Base-by-base conservation (phyloP, 1,140 invertebrate species). In the Coenobita brevimanus region DNA sequence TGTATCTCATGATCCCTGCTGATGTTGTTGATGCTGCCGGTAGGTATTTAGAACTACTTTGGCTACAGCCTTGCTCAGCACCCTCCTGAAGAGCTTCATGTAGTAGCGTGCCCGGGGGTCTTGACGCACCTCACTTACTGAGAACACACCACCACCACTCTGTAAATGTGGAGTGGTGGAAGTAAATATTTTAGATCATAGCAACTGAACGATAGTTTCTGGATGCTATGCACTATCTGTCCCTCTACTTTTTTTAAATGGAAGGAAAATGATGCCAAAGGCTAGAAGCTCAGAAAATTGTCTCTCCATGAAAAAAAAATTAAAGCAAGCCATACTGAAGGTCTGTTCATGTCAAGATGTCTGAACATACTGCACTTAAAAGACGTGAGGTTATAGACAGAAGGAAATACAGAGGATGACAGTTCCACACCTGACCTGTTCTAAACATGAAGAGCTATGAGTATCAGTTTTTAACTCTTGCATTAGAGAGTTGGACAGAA, bases 81-180 rank as follows among this genome's bases (percentile, higher is more conserved):
- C 85, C 76, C 62, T 80, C 10, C 78, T 46, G 41, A 87, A 87
- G 3, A 87, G 64, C 27, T 87, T 87, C 85, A 87, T 87, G 85
- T 81, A 80, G 78, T 87, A 87, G 3, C 43, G n/a, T 0, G 85
- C 76, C 27, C 46, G 64, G 21, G 50, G n/a, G 10, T 87, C 85
- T 36, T 73, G 62, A 3, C 78, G 62, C 15, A 87, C 15, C 2
- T 75, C 73, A 41, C 75, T 57, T 10, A 87, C 27, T 3, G 85
- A 79, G 15, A 87, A 87, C 17, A 87, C 76, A 24, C 85, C 85
- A 36, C 85, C 85, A 17, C 85, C 85, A 43, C 85, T 87, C 85
- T 87, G 78, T n/a, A 27, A 43, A 3, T 24, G 27, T 33, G 43
- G 21, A 36, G 21, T 36, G 21, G 54, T n/a, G 13, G 38, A 13